These are phyloP conservation scores for Enchytraeus crypticus DNA, from an alignment of 2,888 invertebrate genomes.

Conservation along the genomic window DNA sequence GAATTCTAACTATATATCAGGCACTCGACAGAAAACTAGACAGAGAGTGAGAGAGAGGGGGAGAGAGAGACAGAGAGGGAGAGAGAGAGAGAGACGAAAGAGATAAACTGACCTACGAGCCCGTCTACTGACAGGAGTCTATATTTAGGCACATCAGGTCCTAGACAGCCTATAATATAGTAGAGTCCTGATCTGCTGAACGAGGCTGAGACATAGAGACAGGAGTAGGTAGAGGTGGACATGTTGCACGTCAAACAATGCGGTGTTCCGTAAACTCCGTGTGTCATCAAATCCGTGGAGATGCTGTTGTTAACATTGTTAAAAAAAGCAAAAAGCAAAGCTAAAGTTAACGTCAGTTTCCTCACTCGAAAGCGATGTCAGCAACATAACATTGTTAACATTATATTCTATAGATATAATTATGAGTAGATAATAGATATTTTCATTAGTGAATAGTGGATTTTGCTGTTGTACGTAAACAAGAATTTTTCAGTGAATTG, in stretches of 20 bases:
- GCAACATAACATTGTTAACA: too few species aligned
- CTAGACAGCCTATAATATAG: constrained; percentile 80
- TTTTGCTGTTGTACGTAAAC: too few species aligned
- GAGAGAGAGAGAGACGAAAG: neutral
- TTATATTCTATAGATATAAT: too few species aligned
- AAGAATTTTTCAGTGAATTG: too few species aligned
- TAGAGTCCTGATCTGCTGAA: constrained; percentile 62
- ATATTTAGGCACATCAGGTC: constrained; percentile 69
- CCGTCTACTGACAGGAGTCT: constrained; percentile 23
- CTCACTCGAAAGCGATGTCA: too few species aligned
- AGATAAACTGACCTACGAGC: neutral
- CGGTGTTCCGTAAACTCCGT: too few species aligned
- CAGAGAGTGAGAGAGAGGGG: neutral
- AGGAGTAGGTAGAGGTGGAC: constrained; percentile 65
- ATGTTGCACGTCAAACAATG: constrained; percentile 60
- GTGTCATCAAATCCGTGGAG: too few species aligned
- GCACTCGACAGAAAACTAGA: neutral
- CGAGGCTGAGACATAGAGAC: constrained; percentile 63
- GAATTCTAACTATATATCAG: neutral
- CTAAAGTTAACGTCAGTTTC: too few species aligned
- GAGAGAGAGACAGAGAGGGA: neutral
- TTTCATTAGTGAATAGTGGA: too few species aligned
- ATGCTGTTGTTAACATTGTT: too few species aligned
- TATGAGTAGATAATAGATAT: too few species aligned
- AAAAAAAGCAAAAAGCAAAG: too few species aligned